Base-by-base conservation (phyloP, 64 coral and sea anemone species). In the Astreopora myriophthalma region DNA sequence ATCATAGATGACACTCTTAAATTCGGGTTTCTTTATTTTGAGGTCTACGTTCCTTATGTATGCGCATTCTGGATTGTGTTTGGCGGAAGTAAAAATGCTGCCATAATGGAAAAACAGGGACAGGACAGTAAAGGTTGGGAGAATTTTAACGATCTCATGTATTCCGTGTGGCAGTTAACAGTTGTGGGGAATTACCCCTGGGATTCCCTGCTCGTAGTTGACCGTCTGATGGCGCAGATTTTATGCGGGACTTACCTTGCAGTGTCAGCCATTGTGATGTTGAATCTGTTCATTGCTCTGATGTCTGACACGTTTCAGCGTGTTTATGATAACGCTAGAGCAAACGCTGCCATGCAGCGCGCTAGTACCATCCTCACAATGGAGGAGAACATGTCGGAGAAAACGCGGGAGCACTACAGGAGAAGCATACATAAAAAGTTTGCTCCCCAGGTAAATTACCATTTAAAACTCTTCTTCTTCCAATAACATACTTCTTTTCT, bases 281-380 rank as follows among this genome's bases (percentile, higher is more conserved):
- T 99, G 30, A 99, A 99, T 63, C 82, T 99, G 40, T 99, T 99
- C 77, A 99, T 99, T 74, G 97, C 97, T 23, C 87, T 99, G 6
- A 96, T 99, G 97, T 99, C 97, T 19, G 97, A 99, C 82, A 99
- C 97, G 27, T 99, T 99, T 60, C 97, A 99, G 82, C 86, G 97
- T 26, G 97, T 99, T 24, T 95, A 99, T 64, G 97, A 99, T 52
- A 99, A 99, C 67, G 97, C 97, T 27, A 99, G 91, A 34, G 97
- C 97, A 1, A 99, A 99, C 48, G 90, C 97, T 0, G 94, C 90
- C 24, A 99, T 99, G 97, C 94, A 93, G 64, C 86, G 94, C 25
- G 97, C 97, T 0, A 99, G 80, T 32, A 95, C 84, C 0, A 95
- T 99, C 30, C 84, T 95, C 8, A 84, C 79, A 11, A 79, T 99